phyloP scores from a whole-genome alignment of 2,113 vertebrate genomes.

The Pseudolaguvia tuberculata region DNA sequence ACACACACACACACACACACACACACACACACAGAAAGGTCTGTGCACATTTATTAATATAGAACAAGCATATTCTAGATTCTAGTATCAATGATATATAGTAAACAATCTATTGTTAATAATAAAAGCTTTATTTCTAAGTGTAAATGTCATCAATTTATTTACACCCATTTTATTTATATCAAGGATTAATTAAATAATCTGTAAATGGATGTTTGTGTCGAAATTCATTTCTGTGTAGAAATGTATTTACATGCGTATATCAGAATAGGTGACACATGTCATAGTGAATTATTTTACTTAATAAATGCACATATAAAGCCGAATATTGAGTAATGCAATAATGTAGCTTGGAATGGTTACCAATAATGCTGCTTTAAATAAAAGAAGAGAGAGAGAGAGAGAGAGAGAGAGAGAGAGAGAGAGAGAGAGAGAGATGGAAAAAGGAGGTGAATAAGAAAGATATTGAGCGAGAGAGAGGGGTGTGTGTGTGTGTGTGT shows the following conservation, averaged over 20 bases:
- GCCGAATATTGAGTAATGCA: background rate
- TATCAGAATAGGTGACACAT: conserved; percentile 5
- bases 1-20: background rate
- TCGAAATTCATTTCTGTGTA: background rate
- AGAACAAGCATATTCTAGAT: background rate
- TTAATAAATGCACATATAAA: conserved; percentile 8
- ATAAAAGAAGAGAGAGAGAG: conserved; percentile 5
- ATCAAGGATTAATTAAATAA: background rate
- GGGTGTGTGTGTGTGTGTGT: too few species aligned
- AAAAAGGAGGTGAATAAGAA: conserved; percentile 43
- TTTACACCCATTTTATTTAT: background rate
- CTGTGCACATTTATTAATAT: background rate
- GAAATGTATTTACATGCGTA: background rate
- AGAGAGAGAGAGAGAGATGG: conserved; percentile 43
- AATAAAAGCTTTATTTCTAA: background rate
- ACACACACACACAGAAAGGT: background rate
- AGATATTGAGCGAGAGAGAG: conserved; percentile 9
- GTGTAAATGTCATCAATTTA: background rate
- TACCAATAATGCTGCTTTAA: conserved; percentile 9
- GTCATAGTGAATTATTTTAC: conserved; percentile 1
- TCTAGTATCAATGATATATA: too few species aligned
- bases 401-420: background rate
- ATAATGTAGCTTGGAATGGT: conserved; percentile 10
- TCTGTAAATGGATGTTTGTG: background rate
- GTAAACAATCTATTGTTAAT: background rate